Evolutionary conservation across 2,888 invertebrate species (phyloP), one percentile per base, ranked within the genome.

Genomic region (Agonopterix alstromeriana): DNA sequence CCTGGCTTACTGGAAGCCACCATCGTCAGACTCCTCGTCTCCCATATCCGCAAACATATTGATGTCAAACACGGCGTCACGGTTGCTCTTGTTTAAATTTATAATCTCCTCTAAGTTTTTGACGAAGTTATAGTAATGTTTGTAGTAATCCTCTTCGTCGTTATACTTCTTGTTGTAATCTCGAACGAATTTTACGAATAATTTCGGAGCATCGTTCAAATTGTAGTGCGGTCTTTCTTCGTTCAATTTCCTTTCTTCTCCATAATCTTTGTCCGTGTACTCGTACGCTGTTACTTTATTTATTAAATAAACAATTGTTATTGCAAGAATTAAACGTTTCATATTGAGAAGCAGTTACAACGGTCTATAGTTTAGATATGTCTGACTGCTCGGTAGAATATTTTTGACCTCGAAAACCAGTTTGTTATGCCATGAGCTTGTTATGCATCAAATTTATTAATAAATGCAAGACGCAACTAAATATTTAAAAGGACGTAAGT

Each of bases 11-110:
- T 27, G 27, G 27, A 27, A 27, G 27, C 27, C 27, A 27, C 27
- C 27, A 27, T 27, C 27, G 27, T 27, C 27, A 27, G 27, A 27
- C 1, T 27, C 27, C 5, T 27, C 27, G 3, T 27, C 27, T 9
- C 59, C 57, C 27, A 67, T 62, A 57, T 83, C 83, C 9, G 82
- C 48, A 53, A 82, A 82, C 50, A 67, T 51, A 53, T 83, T 82
- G 42, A 85, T 81, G 42, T 69, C 77, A 43, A 58, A 51, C 8
- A 65, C 49, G 8, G 61, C 60, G 10, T 54, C 48, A 10, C 50
- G 50, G 8, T 55, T 57, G 35, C 65, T 58, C 8, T 63, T 61
- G 54, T 84, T 85, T 9, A 71, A 48, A 8, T 51, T 58, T 51
- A 77, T 85, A 8, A 85, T 81, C 10, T 70, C 69, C 46, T 68